phyloP scores from a whole-genome alignment of 2,797 vertebrate species.

The Sternarchorhynchus goeldii region DNA sequence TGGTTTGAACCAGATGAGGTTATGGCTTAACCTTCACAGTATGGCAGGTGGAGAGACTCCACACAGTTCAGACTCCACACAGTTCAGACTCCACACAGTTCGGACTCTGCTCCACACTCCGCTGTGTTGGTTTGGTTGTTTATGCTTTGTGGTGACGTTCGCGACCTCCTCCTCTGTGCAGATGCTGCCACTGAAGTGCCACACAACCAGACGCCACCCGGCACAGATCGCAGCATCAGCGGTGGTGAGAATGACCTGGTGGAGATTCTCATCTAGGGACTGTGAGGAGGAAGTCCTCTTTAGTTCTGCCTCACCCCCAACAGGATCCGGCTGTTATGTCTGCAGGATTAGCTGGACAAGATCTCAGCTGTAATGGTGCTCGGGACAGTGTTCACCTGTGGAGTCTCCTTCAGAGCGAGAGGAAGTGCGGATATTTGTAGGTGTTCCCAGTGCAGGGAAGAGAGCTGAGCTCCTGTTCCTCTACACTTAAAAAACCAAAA shows the following conservation, averaged over 20 bases:
- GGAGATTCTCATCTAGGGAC: conserved; percentile 78
- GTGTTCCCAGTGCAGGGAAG: conserved; percentile 38
- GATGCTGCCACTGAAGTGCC: conserved; percentile 58
- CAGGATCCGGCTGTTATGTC: conserved; percentile 7
- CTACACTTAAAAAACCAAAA: conserved; percentile 43
- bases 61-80: conserved; percentile 10
- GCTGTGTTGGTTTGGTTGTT: neutral
- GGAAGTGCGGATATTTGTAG: conserved; percentile 38
- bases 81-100: conserved; percentile 16
- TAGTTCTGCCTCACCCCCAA: conserved; percentile 11
- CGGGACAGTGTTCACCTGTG: conserved; percentile 2
- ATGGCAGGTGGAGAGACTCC: conserved; percentile 32
- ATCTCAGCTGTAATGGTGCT: conserved; percentile 36
- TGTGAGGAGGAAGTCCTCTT: neutral
- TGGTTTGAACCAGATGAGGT: conserved; percentile 41
- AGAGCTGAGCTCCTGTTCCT: conserved; percentile 70
- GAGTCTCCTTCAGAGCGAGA: conserved; percentile 15
- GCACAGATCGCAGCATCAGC: conserved; percentile 53
- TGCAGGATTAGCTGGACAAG: conserved; percentile 16
- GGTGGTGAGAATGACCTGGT: conserved; percentile 67
- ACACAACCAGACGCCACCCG: conserved; percentile 45
- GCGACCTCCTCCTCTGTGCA: conserved; percentile 54
- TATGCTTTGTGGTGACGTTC: conserved; percentile 48
- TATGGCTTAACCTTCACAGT: conserved; percentile 54
- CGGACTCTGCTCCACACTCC: neutral